phyloP scores from a whole-genome alignment of 2,113 vertebrate species.

The Odocoileus hemionus region DNA sequence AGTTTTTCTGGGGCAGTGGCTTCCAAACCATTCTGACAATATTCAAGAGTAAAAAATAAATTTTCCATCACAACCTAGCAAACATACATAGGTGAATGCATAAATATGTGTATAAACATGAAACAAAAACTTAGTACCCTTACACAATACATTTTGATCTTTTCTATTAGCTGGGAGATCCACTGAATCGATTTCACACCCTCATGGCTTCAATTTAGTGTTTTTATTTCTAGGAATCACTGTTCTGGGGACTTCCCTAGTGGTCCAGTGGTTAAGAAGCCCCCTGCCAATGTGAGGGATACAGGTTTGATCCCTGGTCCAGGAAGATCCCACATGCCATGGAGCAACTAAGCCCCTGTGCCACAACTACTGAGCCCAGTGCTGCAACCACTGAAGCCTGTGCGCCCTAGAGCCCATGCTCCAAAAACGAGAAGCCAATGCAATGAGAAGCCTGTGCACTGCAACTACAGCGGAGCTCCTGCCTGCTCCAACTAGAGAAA shows the following conservation, averaged over 20 bases:
- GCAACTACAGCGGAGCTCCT: neutral
- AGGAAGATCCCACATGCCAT: neutral
- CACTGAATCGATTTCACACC: neutral
- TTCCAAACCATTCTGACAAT: neutral
- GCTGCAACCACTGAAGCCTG: neutral
- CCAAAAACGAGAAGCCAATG: neutral
- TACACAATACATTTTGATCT: neutral
- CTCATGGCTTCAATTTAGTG: neutral
- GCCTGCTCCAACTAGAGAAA: neutral
- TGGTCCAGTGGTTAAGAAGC: neutral
- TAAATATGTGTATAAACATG: neutral
- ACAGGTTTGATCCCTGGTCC: neutral
- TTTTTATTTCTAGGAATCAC: constrained; percentile 35
- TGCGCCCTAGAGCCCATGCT: neutral
- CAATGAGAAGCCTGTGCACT: neutral
- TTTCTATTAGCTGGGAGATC: neutral
- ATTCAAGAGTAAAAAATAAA: neutral
- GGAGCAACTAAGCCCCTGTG: neutral
- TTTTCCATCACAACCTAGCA: neutral
- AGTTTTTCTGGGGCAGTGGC: neutral
- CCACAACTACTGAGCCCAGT: neutral
- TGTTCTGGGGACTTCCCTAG: neutral
- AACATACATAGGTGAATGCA: neutral
- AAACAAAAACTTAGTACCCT: neutral
- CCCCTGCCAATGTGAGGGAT: neutral